Evolutionary conservation across 1,140 invertebrate genomes (phyloP).

Genomic region (Heliconius melpomene): DNA sequence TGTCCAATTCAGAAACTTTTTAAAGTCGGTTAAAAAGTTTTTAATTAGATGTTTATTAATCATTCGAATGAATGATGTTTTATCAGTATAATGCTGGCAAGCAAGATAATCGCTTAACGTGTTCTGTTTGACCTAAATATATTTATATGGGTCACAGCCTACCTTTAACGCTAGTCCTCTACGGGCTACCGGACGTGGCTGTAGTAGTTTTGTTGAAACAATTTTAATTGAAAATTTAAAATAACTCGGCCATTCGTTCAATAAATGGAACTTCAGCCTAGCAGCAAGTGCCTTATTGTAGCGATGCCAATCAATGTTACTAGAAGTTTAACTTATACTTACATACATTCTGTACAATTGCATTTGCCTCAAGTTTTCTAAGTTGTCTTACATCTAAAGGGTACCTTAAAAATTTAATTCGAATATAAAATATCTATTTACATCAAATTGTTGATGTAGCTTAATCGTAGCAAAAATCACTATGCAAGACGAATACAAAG

Average conservation of each 20-base stretch:
- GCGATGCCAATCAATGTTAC: neutral
- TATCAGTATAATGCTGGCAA: conserved; percentile 12
- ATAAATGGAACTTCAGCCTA: conserved; percentile 33
- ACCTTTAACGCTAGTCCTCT: conserved; percentile 30
- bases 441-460: neutral
- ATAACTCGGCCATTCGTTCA: conserved; percentile 40
- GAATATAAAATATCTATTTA: too few species aligned
- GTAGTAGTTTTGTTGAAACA: conserved; percentile 41
- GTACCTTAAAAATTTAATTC: too few species aligned
- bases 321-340: neutral
- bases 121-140: conserved; percentile 69
- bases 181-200: conserved; percentile 13
- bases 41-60: too few species aligned
- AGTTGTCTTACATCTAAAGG: too few species aligned
- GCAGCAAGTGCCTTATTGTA: conserved; percentile 14
- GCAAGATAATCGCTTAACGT: conserved; percentile 28
- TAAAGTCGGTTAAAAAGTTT: too few species aligned
- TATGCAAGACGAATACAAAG: neutral
- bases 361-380: neutral
- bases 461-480: neutral
- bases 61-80: neutral
- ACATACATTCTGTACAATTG: neutral
- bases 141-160: conserved; percentile 61
- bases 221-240: conserved; percentile 52
- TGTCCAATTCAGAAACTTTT: too few species aligned